Conservation (phyloP, 2,888 invertebrate genomes). For the Ormyrus rosae region DNA sequence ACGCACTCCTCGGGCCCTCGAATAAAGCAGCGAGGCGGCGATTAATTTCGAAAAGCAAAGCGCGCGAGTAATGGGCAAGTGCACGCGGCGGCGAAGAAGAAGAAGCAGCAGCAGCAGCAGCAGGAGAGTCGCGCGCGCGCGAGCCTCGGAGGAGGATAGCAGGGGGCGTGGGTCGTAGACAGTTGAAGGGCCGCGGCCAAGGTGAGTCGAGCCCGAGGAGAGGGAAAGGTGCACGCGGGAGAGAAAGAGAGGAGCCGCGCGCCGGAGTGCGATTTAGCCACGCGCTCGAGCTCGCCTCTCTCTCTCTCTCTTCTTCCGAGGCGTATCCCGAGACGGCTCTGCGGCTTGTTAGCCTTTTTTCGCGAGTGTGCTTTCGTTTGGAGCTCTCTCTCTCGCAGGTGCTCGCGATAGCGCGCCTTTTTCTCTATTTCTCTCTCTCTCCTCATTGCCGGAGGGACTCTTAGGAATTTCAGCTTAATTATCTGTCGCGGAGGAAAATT, state of each 20-base stretch:
- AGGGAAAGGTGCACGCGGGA: conserved; percentile 44
- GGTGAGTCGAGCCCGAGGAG: conserved; percentile 69
- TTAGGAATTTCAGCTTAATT: too few species aligned
- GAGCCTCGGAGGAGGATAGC: conserved; percentile 52
- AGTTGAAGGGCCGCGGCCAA: conserved; percentile 76
- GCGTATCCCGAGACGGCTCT: background rate
- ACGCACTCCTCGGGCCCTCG: too few species aligned
- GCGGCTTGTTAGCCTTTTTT: background rate
- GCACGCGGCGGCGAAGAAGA: too few species aligned
- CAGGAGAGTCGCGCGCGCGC: conserved; percentile 55
- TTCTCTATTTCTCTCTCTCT: background rate
- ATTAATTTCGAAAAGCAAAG: too few species aligned
- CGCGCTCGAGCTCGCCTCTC: conserved; percentile 28
- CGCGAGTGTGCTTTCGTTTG: background rate
- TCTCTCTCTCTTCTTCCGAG: background rate
- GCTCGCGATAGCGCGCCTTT: background rate
- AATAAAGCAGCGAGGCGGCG: too few species aligned
- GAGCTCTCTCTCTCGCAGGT: background rate
- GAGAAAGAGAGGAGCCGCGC: conserved; percentile 8
- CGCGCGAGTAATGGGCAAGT: too few species aligned
- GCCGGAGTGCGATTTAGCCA: conserved; percentile 44
- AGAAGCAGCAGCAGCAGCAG: background rate
- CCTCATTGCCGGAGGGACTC: too few species aligned
- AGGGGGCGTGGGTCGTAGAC: conserved; percentile 69
- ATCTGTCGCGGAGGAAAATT: too few species aligned